These are phyloP conservation scores for Aphaenogaster ashmeadi DNA, from an alignment of 1,140 invertebrate genomes.

Conservation along the genomic window DNA sequence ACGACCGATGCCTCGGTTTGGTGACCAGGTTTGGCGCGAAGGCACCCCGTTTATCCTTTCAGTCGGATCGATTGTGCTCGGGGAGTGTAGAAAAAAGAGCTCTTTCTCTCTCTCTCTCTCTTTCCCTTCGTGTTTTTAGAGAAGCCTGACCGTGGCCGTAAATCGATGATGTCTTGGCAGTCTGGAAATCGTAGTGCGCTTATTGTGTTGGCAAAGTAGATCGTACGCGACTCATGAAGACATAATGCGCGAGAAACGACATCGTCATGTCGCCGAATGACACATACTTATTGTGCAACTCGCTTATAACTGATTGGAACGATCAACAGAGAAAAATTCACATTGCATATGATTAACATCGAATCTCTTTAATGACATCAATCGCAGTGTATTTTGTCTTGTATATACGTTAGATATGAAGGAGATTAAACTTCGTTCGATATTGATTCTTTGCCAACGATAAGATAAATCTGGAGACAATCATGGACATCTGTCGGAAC, in stretches of 20 bases:
- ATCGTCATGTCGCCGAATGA: not conserved
- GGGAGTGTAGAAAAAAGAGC: constrained; percentile 25
- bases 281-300: not conserved
- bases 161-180: constrained; percentile 34
- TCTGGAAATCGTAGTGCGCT: not conserved
- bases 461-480: constrained; percentile 60
- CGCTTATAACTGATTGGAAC: not conserved
- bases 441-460: constrained; percentile 42
- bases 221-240: not conserved
- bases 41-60: constrained; percentile 41
- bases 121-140: not conserved
- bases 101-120: not conserved
- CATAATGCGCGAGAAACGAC: not conserved
- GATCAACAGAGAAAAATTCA: not conserved
- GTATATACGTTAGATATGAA: constrained; percentile 14
- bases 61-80: constrained; percentile 9
- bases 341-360: not conserved
- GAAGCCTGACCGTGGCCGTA: not conserved
- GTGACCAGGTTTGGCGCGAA: constrained; percentile 19
- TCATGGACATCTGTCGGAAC: constrained; percentile 21
- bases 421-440: not conserved
- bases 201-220: constrained; percentile 19
- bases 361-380: not conserved
- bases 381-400: not conserved
- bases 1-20: constrained; percentile 78